A percentile compares a stretch with the other conserved stretches of the same genome.
Conservation (phyloP, 2,113 vertebrate genomes). For the Cebidichthys violaceus region DNA sequence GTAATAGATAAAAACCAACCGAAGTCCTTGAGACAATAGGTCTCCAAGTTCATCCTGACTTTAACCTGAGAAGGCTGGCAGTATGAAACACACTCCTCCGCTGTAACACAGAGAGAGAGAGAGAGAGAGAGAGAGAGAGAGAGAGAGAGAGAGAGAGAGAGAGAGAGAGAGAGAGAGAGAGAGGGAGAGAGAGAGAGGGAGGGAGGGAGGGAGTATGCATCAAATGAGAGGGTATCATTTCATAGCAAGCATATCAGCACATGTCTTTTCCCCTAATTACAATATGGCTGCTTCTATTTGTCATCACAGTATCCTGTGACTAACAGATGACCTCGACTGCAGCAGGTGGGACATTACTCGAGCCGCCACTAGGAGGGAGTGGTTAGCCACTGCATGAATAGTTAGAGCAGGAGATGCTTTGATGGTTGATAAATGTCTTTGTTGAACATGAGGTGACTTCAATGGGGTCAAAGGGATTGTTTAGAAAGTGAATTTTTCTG, state of each 20-base stretch:
- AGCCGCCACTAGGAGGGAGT: conserved; percentile 72
- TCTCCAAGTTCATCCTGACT: conserved; percentile 89
- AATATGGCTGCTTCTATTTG: conserved; percentile 80
- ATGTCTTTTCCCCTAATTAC: conserved; percentile 76
- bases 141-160: conserved; percentile 11
- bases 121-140: conserved; percentile 9
- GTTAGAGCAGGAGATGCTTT: neutral
- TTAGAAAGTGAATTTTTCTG: neutral
- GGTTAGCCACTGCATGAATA: conserved; percentile 21
- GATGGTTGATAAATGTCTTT: conserved; percentile 14
- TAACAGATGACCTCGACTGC: conserved; percentile 70
- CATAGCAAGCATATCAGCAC: conserved; percentile 72
- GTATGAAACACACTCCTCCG: conserved; percentile 88
- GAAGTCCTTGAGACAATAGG: conserved; percentile 90
- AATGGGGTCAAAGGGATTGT: neutral
- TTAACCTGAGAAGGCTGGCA: conserved; percentile 86
- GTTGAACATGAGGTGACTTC: neutral
- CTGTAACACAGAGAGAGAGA: conserved; percentile 70
- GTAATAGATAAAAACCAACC: conserved; percentile 72
- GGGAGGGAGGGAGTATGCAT: conserved; percentile 32
- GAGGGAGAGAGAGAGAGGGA: conserved; percentile 11
- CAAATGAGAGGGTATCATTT: conserved; percentile 65
- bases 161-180: conserved; percentile 3
- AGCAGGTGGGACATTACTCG: conserved; percentile 66
- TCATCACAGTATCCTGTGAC: conserved; percentile 79